Percentiles rank a stretch among this genome's conserved stretches.
These are phyloP conservation scores for Fregetta grallaria DNA, from an alignment of 2,113 vertebrate genomes.

Conservation along the genomic window DNA sequence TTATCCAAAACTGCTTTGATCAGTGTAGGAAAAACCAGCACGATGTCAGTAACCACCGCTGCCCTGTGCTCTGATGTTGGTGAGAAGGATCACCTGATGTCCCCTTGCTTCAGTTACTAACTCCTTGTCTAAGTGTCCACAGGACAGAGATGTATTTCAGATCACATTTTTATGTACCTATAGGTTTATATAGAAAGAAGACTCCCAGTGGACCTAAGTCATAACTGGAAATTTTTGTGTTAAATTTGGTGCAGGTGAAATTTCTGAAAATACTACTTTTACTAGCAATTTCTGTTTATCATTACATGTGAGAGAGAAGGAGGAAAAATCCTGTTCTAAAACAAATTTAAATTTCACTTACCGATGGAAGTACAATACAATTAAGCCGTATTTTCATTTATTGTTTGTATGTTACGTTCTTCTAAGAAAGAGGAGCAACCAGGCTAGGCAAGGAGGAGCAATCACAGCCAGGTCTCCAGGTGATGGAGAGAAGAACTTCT, in stretches of 20 bases:
- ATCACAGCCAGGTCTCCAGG: background rate
- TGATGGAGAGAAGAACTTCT: background rate
- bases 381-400: background rate
- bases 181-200: background rate
- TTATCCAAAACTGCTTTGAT: background rate
- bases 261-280: background rate
- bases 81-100: background rate
- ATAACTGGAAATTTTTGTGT: background rate
- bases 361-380: background rate
- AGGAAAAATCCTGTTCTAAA: background rate
- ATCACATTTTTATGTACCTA: background rate
- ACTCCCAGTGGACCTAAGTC: background rate
- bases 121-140: background rate
- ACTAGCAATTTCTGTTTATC: background rate
- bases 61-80: background rate
- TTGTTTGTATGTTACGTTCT: background rate
- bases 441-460: background rate
- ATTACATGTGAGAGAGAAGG: background rate
- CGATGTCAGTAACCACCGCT: background rate
- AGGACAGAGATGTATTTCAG: background rate
- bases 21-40: background rate
- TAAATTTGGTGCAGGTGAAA: background rate
- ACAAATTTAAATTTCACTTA: background rate
- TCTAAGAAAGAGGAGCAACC: background rate
- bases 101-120: background rate